phyloP scores from a whole-genome alignment of 92 coral and sea anemone genomes.

The Virgularia gustaviana region DNA sequence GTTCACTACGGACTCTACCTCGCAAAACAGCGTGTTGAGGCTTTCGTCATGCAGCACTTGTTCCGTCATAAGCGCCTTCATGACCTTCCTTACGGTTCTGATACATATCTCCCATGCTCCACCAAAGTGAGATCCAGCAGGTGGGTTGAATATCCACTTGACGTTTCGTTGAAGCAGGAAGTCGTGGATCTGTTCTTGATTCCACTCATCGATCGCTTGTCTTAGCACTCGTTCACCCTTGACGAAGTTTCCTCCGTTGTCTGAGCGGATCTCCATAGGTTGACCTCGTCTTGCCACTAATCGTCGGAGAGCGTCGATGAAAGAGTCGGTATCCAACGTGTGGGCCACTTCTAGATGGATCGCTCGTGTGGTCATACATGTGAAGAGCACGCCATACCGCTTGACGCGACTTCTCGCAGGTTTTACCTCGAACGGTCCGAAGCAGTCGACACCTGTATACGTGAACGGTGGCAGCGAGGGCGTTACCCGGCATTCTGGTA shows the following conservation, averaged over 20 bases:
- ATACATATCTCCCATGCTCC: background rate
- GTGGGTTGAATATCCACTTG: no score
- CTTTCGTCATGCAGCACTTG: background rate
- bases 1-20: background rate
- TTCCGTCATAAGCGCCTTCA: background rate
- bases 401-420: background rate
- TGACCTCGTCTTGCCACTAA: background rate
- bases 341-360: background rate
- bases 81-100: background rate
- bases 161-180: background rate
- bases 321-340: background rate
- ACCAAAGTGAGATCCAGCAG: background rate
- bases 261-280: background rate
- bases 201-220: background rate
- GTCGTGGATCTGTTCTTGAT: background rate
- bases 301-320: background rate
- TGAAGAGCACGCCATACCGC: background rate
- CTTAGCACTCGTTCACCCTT: background rate
- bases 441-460: no score
- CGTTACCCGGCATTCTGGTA: no score
- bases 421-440: background rate
- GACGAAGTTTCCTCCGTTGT: background rate
- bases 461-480: no score
- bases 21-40: background rate
- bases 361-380: background rate